Conservation (phyloP, 2,888 invertebrate species). For the Sinhomidia bicolor region DNA sequence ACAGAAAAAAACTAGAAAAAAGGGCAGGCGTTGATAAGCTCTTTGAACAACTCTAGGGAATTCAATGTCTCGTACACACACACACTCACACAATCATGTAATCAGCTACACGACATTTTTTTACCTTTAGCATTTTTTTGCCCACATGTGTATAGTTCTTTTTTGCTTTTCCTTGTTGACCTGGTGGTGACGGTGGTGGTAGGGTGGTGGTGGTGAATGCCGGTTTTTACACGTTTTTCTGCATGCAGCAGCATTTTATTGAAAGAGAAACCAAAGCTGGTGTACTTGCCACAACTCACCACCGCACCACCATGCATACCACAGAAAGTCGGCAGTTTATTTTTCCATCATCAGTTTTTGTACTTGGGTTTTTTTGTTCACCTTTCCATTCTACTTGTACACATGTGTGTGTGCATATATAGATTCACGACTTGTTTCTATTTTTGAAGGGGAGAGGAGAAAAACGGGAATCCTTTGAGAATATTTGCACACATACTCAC, state of each 20-base stretch:
- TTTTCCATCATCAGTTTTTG: background rate
- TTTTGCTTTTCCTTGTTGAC: too few relatives aligned
- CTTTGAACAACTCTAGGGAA: conserved; percentile 2
- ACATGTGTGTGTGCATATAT: background rate
- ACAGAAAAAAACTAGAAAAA: too few relatives aligned
- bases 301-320: background rate
- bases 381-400: background rate
- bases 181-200: too few relatives aligned
- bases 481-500: conserved; percentile 55
- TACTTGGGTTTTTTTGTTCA: conserved; percentile 11
- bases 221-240: too few relatives aligned
- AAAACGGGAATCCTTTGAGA: conserved; percentile 57
- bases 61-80: background rate
- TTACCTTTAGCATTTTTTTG: background rate
- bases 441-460: background rate
- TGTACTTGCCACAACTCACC: background rate
- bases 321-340: background rate
- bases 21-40: background rate
- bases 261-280: background rate
- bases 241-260: too few relatives aligned
- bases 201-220: too few relatives aligned
- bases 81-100: background rate
- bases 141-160: too few relatives aligned
- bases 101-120: background rate
- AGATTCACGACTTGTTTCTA: background rate